Percentiles rank a stretch among this genome's conserved stretches.
phyloP scores from a whole-genome alignment of 1,140 invertebrate genomes.

The Conus ventricosus region DNA sequence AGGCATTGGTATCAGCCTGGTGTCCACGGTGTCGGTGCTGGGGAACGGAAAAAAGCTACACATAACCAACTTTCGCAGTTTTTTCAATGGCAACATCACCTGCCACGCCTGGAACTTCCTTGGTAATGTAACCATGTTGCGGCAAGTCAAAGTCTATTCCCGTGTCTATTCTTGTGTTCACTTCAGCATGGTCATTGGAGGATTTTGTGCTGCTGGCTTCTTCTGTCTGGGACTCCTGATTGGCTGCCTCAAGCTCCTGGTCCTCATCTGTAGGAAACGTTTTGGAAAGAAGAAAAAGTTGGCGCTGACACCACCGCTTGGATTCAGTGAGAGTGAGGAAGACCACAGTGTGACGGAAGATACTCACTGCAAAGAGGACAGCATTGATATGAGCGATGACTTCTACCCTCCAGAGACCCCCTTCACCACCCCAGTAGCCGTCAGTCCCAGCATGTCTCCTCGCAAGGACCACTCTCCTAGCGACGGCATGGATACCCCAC shows the following conservation, averaged over 20 bases:
- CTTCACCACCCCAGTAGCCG: slow-evolving; percentile 15
- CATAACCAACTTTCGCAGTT: slow-evolving; percentile 56
- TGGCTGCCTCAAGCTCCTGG: slow-evolving; percentile 51
- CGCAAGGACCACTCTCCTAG: background rate
- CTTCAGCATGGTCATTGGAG: slow-evolving; percentile 54
- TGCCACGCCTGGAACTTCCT: slow-evolving; percentile 60
- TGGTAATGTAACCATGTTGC: slow-evolving; percentile 51
- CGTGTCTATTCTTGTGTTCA: slow-evolving; percentile 39
- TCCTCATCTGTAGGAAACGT: slow-evolving; percentile 28
- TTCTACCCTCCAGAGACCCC: slow-evolving; percentile 33
- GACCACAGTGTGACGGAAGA: background rate
- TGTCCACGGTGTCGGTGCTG: slow-evolving; percentile 36
- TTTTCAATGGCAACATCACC: slow-evolving; percentile 60
- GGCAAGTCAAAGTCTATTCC: slow-evolving; percentile 43
- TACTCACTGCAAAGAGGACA: slow-evolving; percentile 33
- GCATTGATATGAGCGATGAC: slow-evolving; percentile 36
- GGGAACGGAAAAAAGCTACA: slow-evolving; percentile 43
- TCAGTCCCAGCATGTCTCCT: slow-evolving; percentile 22
- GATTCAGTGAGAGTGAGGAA: background rate
- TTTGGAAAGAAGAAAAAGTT: background rate
- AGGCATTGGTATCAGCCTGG: slow-evolving; percentile 39
- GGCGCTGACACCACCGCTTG: background rate
- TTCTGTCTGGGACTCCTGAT: slow-evolving; percentile 56
- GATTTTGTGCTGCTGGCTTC: slow-evolving; percentile 40
- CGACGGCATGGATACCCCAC: background rate